Conservation (phyloP, 2,797 vertebrate species). For the Rallus crepitans region DNA sequence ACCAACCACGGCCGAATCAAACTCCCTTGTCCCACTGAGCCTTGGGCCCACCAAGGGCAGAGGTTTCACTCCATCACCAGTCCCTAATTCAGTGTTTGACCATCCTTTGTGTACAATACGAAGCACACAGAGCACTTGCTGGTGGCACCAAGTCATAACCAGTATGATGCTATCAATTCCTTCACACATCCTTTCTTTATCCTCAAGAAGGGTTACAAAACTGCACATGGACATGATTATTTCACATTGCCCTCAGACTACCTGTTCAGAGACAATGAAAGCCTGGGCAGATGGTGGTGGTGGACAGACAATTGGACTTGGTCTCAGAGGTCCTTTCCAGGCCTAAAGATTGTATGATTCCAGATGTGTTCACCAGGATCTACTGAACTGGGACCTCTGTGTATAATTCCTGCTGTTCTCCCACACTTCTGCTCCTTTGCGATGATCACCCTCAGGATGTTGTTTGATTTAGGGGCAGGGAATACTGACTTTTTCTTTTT, state of each 20-base stretch:
- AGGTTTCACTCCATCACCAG: background rate
- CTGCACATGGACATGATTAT: background rate
- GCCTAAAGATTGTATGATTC: too few relatives aligned
- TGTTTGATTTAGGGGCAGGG: background rate
- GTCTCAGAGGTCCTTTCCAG: too few relatives aligned
- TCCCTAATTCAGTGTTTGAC: background rate
- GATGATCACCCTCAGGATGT: background rate
- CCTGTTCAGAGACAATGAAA: accelerated
- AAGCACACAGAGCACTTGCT: background rate
- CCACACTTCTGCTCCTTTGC: background rate
- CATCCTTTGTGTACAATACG: background rate
- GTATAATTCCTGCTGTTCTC: background rate
- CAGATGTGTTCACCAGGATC: background rate
- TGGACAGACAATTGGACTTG: too few relatives aligned
- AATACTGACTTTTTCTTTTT: accelerated
- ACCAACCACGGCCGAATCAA: background rate
- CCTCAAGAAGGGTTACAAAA: background rate
- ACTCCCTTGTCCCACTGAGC: accelerated
- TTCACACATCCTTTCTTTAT: background rate
- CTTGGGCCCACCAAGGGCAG: background rate
- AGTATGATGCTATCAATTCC: too few relatives aligned
- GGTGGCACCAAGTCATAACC: background rate
- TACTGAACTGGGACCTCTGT: background rate
- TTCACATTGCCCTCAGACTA: background rate
- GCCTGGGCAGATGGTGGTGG: background rate